Base-by-base conservation (phyloP, 2,797 vertebrate genomes). In the Catostomus latipinnis region DNA sequence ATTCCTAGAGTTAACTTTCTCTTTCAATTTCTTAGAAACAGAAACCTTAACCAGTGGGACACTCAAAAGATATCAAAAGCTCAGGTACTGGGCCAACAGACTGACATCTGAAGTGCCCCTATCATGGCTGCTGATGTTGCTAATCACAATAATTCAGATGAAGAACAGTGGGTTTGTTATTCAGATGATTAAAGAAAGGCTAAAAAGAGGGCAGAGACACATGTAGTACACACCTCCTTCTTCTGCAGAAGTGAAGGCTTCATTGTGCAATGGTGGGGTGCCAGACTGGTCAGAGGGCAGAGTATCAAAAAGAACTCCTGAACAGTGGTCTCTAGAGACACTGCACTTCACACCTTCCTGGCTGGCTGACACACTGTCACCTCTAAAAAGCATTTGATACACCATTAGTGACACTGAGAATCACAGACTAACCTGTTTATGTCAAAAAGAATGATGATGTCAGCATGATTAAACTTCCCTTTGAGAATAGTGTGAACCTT, bases 341-440 rank as follows among this genome's bases (percentile, higher is more conserved):
- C 94, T 93, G 86, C 93, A 96, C 94, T 97, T 98, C 93, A 97
- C 94, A 93, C 92, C 94, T 92, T 98, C 97, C 94, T 96, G 95
- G 92, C 95, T 95, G 91, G 95, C 93, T 95, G 96, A 95, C 94
- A 95, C 93, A 91, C 95, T 94, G 91, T 98, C 96, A 94, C 94
- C 92, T 97, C 98, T 99, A 92, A 80, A 93, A 89, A 86, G 75
- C 88, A 88, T 71, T 12, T 1, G 5, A 43, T 12, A 71, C 16
- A 73, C 11, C 71, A 6, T 72, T 5, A 81, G 63, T 46, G 67
- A 16, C 18, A 60, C 14, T 16, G n/a, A 60, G 14, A 34, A 60
- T 61, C 13, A 60, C 6, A 52, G 53, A 43, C 16, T 10, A 43
- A 61, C 56, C 43, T 45, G 57, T n/a, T 52, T 6, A 53, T 60